A percentile compares a stretch with the other conserved stretches of the same genome.
phyloP scores from a whole-genome alignment of 2,797 vertebrate genomes.

The Tangara arthus region DNA sequence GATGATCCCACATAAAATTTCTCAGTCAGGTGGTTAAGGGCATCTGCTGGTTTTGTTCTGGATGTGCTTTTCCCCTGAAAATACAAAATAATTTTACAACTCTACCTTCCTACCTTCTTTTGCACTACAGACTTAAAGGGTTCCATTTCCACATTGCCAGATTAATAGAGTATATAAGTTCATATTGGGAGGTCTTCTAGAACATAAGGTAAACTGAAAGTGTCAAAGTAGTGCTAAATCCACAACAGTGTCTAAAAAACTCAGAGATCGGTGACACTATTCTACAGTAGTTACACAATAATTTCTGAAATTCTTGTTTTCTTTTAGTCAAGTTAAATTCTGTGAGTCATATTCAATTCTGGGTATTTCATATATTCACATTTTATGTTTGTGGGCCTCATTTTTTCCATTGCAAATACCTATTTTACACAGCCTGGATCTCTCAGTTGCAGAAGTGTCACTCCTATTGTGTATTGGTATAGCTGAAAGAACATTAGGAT shows the following conservation, averaged over 20 bases:
- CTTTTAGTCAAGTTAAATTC: neutral
- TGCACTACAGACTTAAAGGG: neutral
- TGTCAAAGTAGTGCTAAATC: neutral
- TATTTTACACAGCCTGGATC: neutral
- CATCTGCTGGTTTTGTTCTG: neutral
- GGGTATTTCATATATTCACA: neutral
- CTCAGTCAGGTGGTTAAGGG: neutral
- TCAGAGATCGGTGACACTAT: neutral
- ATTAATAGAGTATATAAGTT: neutral
- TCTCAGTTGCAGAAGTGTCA: neutral
- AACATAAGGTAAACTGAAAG: neutral
- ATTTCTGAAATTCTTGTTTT: neutral
- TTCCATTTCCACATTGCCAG: neutral
- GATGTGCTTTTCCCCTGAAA: neutral
- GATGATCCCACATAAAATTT: neutral
- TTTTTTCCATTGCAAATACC: neutral
- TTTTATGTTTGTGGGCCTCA: neutral
- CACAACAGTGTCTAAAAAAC: neutral
- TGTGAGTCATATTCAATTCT: neutral
- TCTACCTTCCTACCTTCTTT: neutral
- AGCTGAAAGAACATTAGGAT: constrained; percentile 48
- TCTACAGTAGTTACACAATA: neutral
- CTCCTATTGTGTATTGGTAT: constrained; percentile 11
- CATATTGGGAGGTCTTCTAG: neutral
- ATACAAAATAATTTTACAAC: neutral